Evolutionary conservation across 2,113 vertebrate species (phyloP).

Genomic region (Paradisaea rubra): DNA sequence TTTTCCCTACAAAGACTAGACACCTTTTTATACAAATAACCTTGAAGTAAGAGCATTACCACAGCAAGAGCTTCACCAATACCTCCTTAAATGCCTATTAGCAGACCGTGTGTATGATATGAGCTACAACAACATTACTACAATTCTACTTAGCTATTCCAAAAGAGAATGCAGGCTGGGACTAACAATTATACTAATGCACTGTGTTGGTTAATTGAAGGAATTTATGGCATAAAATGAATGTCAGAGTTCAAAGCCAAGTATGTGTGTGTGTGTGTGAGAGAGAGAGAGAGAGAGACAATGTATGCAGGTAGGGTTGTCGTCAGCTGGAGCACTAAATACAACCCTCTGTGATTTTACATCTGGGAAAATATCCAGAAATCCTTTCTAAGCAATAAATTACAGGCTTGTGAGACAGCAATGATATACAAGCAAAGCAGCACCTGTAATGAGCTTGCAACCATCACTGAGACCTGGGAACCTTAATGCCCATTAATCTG

Average conservation of each 20-base stretch:
- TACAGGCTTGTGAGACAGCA: background rate
- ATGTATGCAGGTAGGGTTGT: background rate
- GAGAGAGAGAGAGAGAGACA: background rate
- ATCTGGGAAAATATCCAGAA: constrained; percentile 51
- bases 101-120: background rate
- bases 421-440: constrained; percentile 7
- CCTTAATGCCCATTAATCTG: constrained; percentile 10
- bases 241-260: constrained; percentile 32
- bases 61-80: background rate
- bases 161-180: background rate
- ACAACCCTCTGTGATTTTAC: constrained; percentile 13
- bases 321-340: background rate
- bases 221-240: constrained; percentile 2
- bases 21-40: background rate
- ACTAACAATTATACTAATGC: constrained; percentile 27
- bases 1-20: background rate
- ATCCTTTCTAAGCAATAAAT: constrained; percentile 37
- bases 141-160: background rate
- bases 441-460: constrained; percentile 9
- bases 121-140: background rate
- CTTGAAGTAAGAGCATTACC: constrained; percentile 5
- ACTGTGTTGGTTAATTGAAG: constrained; percentile 14
- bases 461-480: background rate
- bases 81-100: background rate
- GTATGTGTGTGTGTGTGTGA: background rate